Conservation (phyloP, 2,113 vertebrate species). For the Trematocara macrostoma region DNA sequence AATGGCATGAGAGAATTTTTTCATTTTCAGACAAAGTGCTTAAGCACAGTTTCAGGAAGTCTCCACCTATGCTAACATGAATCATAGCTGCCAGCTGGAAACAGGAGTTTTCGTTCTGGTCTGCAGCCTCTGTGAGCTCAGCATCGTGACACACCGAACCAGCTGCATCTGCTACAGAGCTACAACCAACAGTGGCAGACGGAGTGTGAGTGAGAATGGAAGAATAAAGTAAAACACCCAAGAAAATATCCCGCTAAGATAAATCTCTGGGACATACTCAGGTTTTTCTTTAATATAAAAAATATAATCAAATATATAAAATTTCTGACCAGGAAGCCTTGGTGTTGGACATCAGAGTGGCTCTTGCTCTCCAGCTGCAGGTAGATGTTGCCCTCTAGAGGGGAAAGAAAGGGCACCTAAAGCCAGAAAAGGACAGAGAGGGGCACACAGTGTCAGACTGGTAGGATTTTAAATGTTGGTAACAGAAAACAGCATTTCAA, state of each 20-base stretch:
- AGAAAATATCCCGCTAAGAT: background rate
- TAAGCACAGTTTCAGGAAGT: background rate
- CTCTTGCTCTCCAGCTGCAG: slow-evolving; percentile 65
- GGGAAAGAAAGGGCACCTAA: slow-evolving; percentile 79
- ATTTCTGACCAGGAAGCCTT: slow-evolving; percentile 75
- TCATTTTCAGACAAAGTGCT: background rate
- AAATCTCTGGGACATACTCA: background rate
- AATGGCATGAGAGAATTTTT: background rate
- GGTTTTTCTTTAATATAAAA: background rate
- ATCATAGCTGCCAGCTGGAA: background rate
- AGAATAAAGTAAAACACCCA: background rate
- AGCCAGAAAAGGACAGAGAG: background rate
- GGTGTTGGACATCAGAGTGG: slow-evolving; percentile 68
- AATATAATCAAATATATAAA: background rate
- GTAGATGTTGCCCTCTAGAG: slow-evolving; percentile 78
- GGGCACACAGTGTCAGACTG: background rate
- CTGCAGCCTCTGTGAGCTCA: background rate
- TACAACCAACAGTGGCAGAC: rapidly evolving
- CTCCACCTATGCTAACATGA: background rate
- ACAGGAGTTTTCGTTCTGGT: background rate
- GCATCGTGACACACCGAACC: background rate
- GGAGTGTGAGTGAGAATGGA: background rate
- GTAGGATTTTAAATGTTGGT: background rate
- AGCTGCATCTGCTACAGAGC: background rate
- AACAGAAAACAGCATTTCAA: background rate